Evolutionary conservation across 2,888 invertebrate genomes (phyloP), one percentile per base, ranked within the genome.

Genomic region (Taphrorychus bicolor): DNA sequence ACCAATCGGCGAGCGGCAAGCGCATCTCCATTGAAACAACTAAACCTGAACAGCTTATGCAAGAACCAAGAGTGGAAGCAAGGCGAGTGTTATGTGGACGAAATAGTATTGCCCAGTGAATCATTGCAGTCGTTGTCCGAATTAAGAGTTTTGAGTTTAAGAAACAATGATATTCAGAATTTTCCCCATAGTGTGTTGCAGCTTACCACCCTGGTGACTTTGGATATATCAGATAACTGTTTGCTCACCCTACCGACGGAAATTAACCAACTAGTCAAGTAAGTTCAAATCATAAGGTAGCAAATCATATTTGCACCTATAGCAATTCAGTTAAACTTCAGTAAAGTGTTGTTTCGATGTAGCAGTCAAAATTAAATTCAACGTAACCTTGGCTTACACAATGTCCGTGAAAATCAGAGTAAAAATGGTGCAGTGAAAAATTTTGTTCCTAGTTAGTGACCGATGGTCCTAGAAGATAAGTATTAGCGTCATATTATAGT

Each of bases 171-270:
- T 16, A 85, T 91, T 58, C 82, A 84, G 56, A 79, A 83, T 23
- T 81, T 91, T 69, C 91, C 91, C 0, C 78, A 81, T 19, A 88
- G 88, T 73, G 81, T 89, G 61, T 84, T 89, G 76, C 83, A 85
- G 59, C 81, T 91, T 67, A 82, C 82, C n/a, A 83, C 86, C 1
- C 82, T 91, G 70, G 87, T 87, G 41, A 86, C 86, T 65, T 84
- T 92, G 62, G 90, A 91, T 79, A 82, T 91, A 71, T 88, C 90
- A 53, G 87, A 89, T 76, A 92, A 92, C 78, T 85, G 85, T 72
- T 85, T 92, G 72, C 80, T 85, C 59, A 85, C 86, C 68, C 80
- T 91, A 64, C 90, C 91, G 0, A 81, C 85, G 51, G 89, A 88
- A 78, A 88, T 92, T 76, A 84, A 83, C 74, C 85, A 82, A 70